Evolutionary conservation across 2,888 invertebrate species (phyloP), one percentile per base, ranked within the genome.

Genomic region (Myopa testacea): DNA sequence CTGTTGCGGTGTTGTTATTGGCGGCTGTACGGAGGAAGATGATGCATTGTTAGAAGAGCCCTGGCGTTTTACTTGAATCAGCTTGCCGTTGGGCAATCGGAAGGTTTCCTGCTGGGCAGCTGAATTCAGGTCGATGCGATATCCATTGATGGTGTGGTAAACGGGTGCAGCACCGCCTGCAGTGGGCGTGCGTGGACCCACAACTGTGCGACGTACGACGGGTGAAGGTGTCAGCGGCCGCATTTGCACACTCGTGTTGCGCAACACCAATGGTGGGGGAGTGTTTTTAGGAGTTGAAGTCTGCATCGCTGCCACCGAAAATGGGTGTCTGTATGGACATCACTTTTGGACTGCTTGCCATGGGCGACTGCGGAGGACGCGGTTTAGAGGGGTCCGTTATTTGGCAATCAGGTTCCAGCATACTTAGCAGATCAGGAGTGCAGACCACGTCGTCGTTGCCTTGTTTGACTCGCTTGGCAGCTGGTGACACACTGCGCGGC

Each of bases 381-480:
- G 75, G 45, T 75, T 85, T 88, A n/a, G 81, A 80, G 0, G 85
- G 26, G 5, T 87, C 85, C 1, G 89, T 88, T 14, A 88, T 83
- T 80, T 88, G 87, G 76, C 88, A 88, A 74, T 89, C 89, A 0
- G 88, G 87, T 62, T 88, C 87, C 12, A 89, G 79, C 87, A 89
- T 87, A 78, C 88, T 88, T 4, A 89, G 80, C 38, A 89, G 81
- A 85, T 93, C 93, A 0, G 93, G 93, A 1, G 93, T 93, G 80
- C 93, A 93, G 26, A 93, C 92, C 16, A 93, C 91, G 82, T 92
- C 90, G 79, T 87, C 87, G 69, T 88, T 94, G 5, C 93, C 95
- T 87, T 95, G 95, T 0, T 95, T 95, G n/a, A n/a, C n/a, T n/a
- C n/a, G n/a, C n/a, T n/a, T n/a, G n/a, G n/a, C n/a, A n/a, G n/a